Evolutionary conservation across 2,113 vertebrate genomes (phyloP), one percentile per base, ranked within the genome.

Genomic region (Pseudonaja textilis): DNA sequence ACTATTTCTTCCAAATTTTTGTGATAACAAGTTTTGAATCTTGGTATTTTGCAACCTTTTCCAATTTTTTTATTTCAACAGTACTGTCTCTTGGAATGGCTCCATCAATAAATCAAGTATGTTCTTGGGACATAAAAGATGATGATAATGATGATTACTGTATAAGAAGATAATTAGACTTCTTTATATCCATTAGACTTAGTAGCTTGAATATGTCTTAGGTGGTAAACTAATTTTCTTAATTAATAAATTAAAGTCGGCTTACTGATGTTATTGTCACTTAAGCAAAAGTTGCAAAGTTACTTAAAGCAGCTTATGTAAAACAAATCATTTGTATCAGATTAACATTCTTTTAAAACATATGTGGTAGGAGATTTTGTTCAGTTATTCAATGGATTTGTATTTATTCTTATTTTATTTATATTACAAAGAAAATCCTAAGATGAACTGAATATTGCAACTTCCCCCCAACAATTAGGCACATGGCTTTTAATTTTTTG

Each of bases 401-500:
- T 34, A 23, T 64, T 4, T 57, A 26, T 57, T 26, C 4, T 12
- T 91, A 9, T n/a, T 20, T 29, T 93, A 0, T 45, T 93, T 93
- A 93, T 55, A n/a, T 52, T n/a, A 88, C 6, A 39, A 91, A 92
- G 26, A 16, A 93, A 93, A 85, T 12, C n/a, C 16, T 0, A 1
- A 20, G 85, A 3, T 93, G 94, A 95, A 34, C 59, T 93, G 93
- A 96, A 96, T 52, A 39, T 93, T 94, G 90, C 85, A 93, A 96
- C 34, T 3, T 16, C 5, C n/a, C 26, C 34, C 16, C 69, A 93
- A 59, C 90, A 95, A 93, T 96, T 97, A 97, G 88, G n/a, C 96
- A 95, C 86, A 96, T 97, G 95, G 93, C 94, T 94, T 97, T 95
- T 96, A 95, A 96, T 96, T 95, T 96, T 86, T 88, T 95, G 81